These are phyloP conservation scores for Loripinus fragilis DNA, from an alignment of 2,888 invertebrate genomes.

Conservation along the genomic window DNA sequence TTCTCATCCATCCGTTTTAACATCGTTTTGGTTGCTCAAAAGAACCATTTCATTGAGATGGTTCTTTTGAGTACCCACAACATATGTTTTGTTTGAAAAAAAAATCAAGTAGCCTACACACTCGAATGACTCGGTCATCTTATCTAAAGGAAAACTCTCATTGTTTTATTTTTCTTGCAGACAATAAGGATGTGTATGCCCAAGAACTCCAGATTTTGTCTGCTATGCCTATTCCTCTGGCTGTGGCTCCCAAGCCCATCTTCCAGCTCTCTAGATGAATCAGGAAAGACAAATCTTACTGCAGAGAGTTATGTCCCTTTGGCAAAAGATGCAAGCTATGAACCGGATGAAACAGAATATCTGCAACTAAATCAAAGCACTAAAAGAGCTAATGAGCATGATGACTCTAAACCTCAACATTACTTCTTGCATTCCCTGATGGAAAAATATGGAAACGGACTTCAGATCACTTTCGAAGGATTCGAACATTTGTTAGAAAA, in stretches of 20 bases:
- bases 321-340: background rate
- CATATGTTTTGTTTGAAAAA: too few relatives aligned
- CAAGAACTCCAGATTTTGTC: constrained; percentile 33
- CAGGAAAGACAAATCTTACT: background rate
- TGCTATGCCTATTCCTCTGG: constrained; percentile 45
- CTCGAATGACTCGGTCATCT: too few relatives aligned
- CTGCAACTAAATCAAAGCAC: background rate
- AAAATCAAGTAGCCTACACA: too few relatives aligned
- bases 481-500: constrained; percentile 63
- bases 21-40: too few relatives aligned
- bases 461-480: constrained; percentile 57
- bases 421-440: constrained; percentile 56
- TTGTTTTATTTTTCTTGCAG: constrained; percentile 36
- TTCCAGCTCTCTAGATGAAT: background rate
- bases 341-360: background rate
- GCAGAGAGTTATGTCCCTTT: background rate
- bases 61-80: too few relatives aligned
- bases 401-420: constrained; percentile 13
- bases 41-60: too few relatives aligned
- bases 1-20: too few relatives aligned
- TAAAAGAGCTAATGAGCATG: background rate
- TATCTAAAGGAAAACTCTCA: background rate
- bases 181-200: constrained; percentile 38
- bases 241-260: constrained; percentile 7
- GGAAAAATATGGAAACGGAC: constrained; percentile 61